Evolutionary conservation across 2,888 invertebrate genomes (phyloP).

Genomic region (Synergus laeviventris): DNA sequence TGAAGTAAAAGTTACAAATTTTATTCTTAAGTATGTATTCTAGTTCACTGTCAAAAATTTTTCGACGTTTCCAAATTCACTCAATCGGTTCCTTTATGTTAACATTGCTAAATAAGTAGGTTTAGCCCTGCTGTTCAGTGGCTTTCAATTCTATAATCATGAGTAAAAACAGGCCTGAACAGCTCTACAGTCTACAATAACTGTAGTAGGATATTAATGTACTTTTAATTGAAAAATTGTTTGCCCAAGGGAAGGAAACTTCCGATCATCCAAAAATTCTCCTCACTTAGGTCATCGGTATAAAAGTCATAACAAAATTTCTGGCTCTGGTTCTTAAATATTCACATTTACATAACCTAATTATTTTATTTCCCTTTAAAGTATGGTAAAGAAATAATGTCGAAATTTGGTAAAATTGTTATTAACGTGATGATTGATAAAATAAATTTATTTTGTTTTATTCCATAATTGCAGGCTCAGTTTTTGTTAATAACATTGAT

Average conservation of each 20-base stretch:
- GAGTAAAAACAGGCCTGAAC: conserved; percentile 17
- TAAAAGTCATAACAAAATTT: not conserved
- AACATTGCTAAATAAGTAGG: conserved; percentile 31
- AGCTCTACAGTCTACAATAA: conserved; percentile 37
- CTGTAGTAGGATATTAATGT: conserved; percentile 25
- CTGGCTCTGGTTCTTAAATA: not conserved
- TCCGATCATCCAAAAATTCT: not conserved
- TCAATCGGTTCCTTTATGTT: conserved; percentile 33
- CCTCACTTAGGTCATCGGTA: not conserved
- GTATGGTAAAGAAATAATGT: conserved; percentile 45
- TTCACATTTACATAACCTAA: conserved; percentile 5
- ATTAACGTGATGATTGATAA: conserved; percentile 41
- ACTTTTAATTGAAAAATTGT: conserved; percentile 32
- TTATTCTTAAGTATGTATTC: conserved; percentile 25
- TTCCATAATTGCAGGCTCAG: not conserved
- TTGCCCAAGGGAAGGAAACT: conserved; percentile 6
- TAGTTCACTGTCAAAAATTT: conserved; percentile 19
- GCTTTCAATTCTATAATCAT: conserved; percentile 20
- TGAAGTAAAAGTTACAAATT: conserved; percentile 13
- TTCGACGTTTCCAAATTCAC: conserved; percentile 31
- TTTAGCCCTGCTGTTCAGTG: conserved; percentile 31
- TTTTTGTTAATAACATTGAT: not conserved
- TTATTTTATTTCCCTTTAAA: conserved; percentile 45
- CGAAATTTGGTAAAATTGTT: conserved; percentile 50
- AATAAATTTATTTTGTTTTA: conserved; percentile 5